Conservation (phyloP, 1,140 invertebrate genomes). For the Uloborus diversus region DNA sequence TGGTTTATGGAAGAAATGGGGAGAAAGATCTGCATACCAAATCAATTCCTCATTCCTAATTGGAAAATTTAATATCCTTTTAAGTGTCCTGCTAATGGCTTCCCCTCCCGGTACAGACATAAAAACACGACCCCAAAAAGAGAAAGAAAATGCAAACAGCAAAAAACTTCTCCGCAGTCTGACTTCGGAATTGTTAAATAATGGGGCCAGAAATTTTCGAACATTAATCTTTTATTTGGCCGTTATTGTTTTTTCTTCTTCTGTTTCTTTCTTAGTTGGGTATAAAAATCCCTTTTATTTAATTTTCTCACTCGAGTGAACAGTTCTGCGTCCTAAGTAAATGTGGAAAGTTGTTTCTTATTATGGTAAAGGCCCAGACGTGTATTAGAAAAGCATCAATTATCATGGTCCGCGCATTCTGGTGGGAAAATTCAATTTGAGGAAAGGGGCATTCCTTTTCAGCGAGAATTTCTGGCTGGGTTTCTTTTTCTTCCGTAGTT, state of each 20-base stretch:
- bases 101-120: not conserved
- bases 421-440: slow-evolving; percentile 46
- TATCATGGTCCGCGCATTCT: slow-evolving; percentile 32
- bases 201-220: slow-evolving; percentile 44
- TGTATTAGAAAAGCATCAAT: slow-evolving; percentile 55
- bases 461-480: slow-evolving; percentile 2
- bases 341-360: not conserved
- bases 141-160: not conserved
- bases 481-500: not conserved
- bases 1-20: slow-evolving; percentile 24
- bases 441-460: slow-evolving; percentile 5
- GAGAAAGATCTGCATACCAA: slow-evolving; percentile 55
- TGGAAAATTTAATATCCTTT: slow-evolving; percentile 57
- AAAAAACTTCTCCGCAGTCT: slow-evolving; percentile 23
- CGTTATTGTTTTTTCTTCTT: slow-evolving; percentile 1
- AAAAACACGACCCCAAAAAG: slow-evolving; percentile 13
- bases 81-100: slow-evolving; percentile 56
- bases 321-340: not conserved
- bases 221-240: slow-evolving; percentile 54
- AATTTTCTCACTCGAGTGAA: slow-evolving; percentile 40
- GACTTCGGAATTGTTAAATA: slow-evolving; percentile 50
- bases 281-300: slow-evolving; percentile 49
- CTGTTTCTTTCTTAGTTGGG: not conserved
- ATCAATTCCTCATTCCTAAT: slow-evolving; percentile 57
- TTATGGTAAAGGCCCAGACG: slow-evolving; percentile 2